phyloP scores from a whole-genome alignment of 2,888 invertebrate genomes.

The Lomographa bimaculata region DNA sequence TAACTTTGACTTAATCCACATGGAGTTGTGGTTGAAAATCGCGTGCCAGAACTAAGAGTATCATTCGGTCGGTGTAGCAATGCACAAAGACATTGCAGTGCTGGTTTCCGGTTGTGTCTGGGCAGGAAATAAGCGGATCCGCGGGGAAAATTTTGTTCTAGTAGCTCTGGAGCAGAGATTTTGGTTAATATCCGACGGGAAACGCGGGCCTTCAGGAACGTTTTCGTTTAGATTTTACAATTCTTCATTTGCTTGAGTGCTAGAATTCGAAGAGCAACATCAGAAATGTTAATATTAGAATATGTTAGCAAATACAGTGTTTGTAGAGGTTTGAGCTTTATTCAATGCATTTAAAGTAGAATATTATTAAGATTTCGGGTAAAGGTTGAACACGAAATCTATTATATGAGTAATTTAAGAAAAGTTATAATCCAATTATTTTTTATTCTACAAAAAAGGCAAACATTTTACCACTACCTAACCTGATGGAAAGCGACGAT shows the following conservation, averaged over 20 bases:
- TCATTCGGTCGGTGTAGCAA: constrained; percentile 26
- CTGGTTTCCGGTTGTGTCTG: constrained; percentile 68
- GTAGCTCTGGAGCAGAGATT: constrained; percentile 45
- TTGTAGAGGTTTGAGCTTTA: not conserved
- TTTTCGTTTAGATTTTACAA: constrained; percentile 7
- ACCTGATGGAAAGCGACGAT: too few relatives aligned
- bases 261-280: constrained; percentile 2
- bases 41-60: constrained; percentile 2
- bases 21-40: constrained; percentile 19
- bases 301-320: not conserved
- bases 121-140: constrained; percentile 72
- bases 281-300: not conserved
- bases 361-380: too few relatives aligned
- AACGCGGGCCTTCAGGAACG: constrained; percentile 29
- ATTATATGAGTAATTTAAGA: too few relatives aligned
- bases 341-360: constrained; percentile 1
- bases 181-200: constrained; percentile 44
- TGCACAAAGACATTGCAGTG: constrained; percentile 48
- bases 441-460: too few relatives aligned
- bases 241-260: constrained; percentile 16
- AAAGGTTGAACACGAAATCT: too few relatives aligned
- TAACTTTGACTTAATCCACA: too few relatives aligned
- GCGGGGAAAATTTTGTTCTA: constrained; percentile 56
- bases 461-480: too few relatives aligned
- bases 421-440: too few relatives aligned